Base-by-base conservation (phyloP, 1,140 invertebrate genomes). In the Drosophila neocordata region DNA sequence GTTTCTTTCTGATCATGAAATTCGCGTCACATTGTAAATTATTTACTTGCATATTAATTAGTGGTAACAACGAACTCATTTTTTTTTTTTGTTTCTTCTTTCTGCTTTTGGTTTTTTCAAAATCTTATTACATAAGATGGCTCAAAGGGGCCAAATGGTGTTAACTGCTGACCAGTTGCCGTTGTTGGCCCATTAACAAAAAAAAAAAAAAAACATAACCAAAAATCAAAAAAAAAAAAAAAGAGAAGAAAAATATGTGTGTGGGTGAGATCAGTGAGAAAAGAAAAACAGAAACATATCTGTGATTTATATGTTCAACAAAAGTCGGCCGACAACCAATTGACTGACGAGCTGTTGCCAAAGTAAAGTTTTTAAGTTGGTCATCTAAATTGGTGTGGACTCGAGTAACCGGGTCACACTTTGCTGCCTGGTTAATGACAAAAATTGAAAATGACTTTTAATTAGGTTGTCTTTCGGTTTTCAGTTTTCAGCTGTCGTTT, bases 41-140 rank as follows among this genome's bases (percentile, higher is more conserved):
- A 82, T 82, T 82, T 78, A 82, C 62, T 74, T 78, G 79, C 79
- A 82, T 82, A 82, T 82, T 82, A 82, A 82, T 82, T 82, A 73
- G 60, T 76, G 62, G 73, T 69, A 61, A 80, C 52, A 76, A 20
- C 37, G 58, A 72, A 62, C 18, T 51, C 15, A 48, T 48, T 48
- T 48, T 48, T 48, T 48, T 11, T 11, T 44, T 15, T 44, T 18
- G 13, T 8, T 48, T 44, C 15, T 31, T 31, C 27, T 31, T 31
- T 31, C 15, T 48, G 41, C 41, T 48, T 48, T 48, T 48, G 41
- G 41, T 48, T 7, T 41, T 44, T 44, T 44, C 41, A 44, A 44
- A 44, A 44, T 48, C 64, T 53, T 27, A 63, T 83, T 83, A 79
- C 82, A 83, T 83, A 83, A 83, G 76, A 48, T 48, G 18, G 41